phyloP scores from a whole-genome alignment of 2,113 vertebrate genomes.

The Empidonax traillii region DNA sequence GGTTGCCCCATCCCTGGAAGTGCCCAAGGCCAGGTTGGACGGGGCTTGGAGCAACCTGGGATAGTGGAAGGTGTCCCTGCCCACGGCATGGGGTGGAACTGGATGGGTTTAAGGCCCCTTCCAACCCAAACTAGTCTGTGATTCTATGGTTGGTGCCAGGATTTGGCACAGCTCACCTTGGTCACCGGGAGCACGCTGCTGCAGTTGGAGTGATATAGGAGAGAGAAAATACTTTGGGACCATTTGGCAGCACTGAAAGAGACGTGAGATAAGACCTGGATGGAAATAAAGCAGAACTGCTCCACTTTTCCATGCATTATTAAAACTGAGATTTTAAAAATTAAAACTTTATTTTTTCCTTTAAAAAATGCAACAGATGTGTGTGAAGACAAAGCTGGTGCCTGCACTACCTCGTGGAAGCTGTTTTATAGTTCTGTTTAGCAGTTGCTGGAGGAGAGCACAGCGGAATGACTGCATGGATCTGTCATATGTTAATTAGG shows the following conservation, averaged over 20 bases:
- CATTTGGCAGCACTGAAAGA: neutral
- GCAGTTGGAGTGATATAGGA: neutral
- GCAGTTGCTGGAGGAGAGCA: neutral
- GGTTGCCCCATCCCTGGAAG: neutral
- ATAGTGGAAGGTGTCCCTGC: neutral
- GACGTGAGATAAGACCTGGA: neutral
- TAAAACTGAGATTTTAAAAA: constrained; percentile 50
- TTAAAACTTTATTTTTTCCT: constrained; percentile 28
- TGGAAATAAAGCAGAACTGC: neutral
- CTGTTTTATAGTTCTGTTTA: neutral
- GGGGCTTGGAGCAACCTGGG: neutral
- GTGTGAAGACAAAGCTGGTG: neutral
- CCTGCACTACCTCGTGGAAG: neutral
- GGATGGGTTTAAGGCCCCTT: neutral
- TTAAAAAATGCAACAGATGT: constrained; percentile 58
- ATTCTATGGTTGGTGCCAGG: neutral
- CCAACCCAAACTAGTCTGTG: neutral
- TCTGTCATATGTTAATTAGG: constrained; percentile 45
- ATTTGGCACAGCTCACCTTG: neutral
- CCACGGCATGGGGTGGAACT: neutral
- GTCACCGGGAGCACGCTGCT: neutral
- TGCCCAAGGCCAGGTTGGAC: neutral
- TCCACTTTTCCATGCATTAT: constrained; percentile 23
- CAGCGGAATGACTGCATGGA: neutral
- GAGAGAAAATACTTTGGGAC: neutral